Evolutionary conservation across 2,797 vertebrate genomes (phyloP).

Genomic region (Labeo calbasu): DNA sequence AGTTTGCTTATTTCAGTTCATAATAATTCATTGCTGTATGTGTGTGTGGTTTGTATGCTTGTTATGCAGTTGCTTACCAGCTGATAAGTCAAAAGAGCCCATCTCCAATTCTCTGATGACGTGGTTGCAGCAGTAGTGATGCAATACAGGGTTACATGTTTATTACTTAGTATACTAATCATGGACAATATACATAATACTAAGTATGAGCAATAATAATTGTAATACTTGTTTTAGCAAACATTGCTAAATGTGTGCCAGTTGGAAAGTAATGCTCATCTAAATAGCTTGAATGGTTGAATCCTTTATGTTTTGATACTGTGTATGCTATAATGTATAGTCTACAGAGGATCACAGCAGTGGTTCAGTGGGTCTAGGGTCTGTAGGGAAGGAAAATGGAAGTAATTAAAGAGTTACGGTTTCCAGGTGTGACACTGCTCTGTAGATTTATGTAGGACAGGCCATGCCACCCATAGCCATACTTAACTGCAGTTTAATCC

Average conservation of each 20-base stretch:
- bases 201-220: not conserved
- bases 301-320: not conserved
- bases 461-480: not conserved
- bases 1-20: too few species aligned
- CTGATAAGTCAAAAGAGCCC: not conserved
- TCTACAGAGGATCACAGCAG: not conserved
- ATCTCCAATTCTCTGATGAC: not conserved
- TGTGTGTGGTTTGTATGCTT: not conserved
- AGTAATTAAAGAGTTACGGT: not conserved
- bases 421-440: not conserved
- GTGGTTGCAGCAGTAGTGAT: not conserved
- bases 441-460: not conserved
- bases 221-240: not conserved
- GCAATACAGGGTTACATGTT: not conserved
- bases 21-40: not conserved
- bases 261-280: not conserved
- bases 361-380: not conserved
- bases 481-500: not conserved
- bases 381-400: not conserved
- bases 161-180: not conserved
- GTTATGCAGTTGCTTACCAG: not conserved
- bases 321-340: not conserved
- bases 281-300: not conserved
- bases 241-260: not conserved
- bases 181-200: not conserved